These are phyloP conservation scores for Patella caerulea DNA, from an alignment of 2,888 invertebrate genomes.

Conservation along the genomic window DNA sequence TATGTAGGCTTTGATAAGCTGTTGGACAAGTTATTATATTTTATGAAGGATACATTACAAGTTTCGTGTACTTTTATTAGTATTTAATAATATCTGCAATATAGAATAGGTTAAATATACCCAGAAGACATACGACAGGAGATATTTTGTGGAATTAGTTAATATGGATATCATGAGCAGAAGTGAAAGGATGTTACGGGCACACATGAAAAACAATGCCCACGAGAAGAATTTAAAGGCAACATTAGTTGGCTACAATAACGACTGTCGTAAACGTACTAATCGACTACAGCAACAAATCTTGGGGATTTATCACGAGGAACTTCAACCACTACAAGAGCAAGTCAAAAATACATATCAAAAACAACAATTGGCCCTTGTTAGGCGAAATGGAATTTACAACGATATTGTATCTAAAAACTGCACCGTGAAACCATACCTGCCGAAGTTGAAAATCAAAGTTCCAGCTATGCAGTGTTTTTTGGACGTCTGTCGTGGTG, in stretches of 20 bases:
- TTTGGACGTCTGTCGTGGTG: not conserved
- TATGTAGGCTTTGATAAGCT: no score
- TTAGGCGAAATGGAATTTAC: not conserved
- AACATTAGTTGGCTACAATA: not conserved
- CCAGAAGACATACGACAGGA: no score
- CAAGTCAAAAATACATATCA: not conserved
- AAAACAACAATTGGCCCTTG: not conserved
- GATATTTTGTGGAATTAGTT: no score
- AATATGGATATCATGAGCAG: not conserved
- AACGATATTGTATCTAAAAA: no score
- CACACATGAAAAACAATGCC: not conserved
- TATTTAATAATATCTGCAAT: no score
- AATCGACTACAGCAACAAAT: not conserved
- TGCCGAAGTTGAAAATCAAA: not conserved
- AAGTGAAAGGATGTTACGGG: not conserved
- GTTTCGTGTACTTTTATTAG: no score
- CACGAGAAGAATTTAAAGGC: not conserved
- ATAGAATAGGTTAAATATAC: no score
- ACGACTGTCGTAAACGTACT: not conserved
- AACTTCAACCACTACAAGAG: not conserved
- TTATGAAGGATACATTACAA: no score
- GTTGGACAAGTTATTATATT: no score
- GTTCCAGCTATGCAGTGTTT: not conserved
- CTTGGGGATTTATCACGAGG: not conserved
- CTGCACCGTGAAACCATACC: no score